Base-by-base conservation (phyloP, 35 echinoderm and acorn worm genomes). In the Patiria miniata region DNA sequence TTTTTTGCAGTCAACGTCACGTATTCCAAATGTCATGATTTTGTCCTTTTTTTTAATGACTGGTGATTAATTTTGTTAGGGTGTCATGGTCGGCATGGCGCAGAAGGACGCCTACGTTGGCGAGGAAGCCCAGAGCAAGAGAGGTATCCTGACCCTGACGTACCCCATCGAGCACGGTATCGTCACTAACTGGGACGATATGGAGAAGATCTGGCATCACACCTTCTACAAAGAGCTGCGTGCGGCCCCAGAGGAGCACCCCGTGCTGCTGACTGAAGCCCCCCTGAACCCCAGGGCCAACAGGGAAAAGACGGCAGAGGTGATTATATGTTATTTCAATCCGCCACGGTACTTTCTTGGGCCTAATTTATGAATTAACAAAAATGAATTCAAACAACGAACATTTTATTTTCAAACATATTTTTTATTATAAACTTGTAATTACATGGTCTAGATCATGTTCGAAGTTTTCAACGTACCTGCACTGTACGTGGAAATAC, bases 391-490 rank as follows among this genome's bases (percentile, higher is more conserved):
- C n/a, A n/a, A n/a, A n/a, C n/a, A n/a, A n/a, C n/a, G n/a, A n/a
- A n/a, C n/a, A n/a, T n/a, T n/a, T n/a, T n/a, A n/a, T n/a, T n/a
- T n/a, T n/a, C n/a, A n/a, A n/a, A n/a, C n/a, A n/a, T n/a, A n/a
- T n/a, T n/a, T n/a, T n/a, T n/a, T n/a, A n/a, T n/a, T n/a, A n/a
- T n/a, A n/a, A n/a, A n/a, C n/a, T n/a, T n/a, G n/a, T n/a, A n/a
- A n/a, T n/a, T n/a, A n/a, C n/a, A n/a, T n/a, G n/a, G 42, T 61
- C 9, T 86, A 97, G 91, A 97, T 97, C 79, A 97, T 97, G 95
- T 97, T 97, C 55, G 95, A 97, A 68, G 93, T 91, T 61, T 97
- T 97, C 95, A 97, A 97, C 81, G 80, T 91, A 81, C 95, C 95
- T 55, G 95, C 95, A 53, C 90, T 97, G 87, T 97, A 93, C 60